Evolutionary conservation across 1,140 invertebrate species (phyloP).

Genomic region (Tyrophagus putrescentiae): DNA sequence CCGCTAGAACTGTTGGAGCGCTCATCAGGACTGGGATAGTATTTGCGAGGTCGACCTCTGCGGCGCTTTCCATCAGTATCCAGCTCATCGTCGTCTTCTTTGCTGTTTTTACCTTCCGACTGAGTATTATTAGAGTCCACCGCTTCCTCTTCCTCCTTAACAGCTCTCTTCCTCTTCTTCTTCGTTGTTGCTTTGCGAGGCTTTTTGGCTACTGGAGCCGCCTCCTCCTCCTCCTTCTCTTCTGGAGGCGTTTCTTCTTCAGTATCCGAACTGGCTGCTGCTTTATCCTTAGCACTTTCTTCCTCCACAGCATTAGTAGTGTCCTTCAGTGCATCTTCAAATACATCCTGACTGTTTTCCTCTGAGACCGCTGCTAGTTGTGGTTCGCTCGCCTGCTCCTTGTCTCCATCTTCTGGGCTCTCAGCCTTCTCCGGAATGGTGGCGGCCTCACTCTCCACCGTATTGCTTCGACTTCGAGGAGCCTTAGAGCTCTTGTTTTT

Average conservation of each 20-base stretch:
- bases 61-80: background rate
- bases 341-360: no score
- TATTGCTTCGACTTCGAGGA: background rate
- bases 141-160: background rate
- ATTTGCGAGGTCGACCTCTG: constrained; percentile 13
- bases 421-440: background rate
- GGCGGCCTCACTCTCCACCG: background rate
- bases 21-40: background rate
- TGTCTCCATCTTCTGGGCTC: no score
- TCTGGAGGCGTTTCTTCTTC: no score
- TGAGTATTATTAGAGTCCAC: background rate
- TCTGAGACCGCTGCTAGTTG: no score
- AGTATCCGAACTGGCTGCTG: no score
- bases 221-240: no score
- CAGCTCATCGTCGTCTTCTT: background rate
- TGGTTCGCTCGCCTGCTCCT: no score
- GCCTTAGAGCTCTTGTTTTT: no score
- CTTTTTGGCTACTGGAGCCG: background rate
- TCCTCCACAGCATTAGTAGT: no score
- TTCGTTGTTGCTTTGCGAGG: background rate
- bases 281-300: no score
- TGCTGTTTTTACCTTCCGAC: background rate
- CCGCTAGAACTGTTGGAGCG: background rate
- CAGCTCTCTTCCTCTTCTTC: background rate
- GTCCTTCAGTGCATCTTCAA: no score